These are phyloP conservation scores for Apodemia zela DNA, from an alignment of 2,888 invertebrate species.

Conservation along the genomic window DNA sequence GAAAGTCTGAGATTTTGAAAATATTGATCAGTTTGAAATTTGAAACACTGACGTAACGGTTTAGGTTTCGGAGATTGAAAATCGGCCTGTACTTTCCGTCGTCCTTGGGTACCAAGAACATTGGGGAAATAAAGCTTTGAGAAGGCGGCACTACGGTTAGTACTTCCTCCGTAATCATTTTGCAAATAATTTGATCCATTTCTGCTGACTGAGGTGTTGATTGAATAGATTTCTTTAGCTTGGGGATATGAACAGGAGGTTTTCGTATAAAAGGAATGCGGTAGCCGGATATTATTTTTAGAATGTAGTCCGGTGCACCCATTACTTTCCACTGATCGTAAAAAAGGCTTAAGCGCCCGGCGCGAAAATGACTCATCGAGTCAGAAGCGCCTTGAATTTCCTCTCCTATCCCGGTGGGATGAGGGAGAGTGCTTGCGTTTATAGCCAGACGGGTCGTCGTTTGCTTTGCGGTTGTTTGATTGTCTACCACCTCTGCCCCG, in stretches of 20 bases:
- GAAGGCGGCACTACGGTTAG: background rate
- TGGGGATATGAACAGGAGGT: background rate
- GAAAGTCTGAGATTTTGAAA: background rate
- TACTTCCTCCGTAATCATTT: background rate
- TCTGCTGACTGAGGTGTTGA: background rate
- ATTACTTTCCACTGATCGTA: background rate
- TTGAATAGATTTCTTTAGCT: background rate
- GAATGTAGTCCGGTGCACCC: background rate
- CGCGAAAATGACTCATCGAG: background rate
- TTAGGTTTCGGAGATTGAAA: too few relatives aligned
- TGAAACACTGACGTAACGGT: background rate
- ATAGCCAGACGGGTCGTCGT: background rate
- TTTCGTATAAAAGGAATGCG: background rate
- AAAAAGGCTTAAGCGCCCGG: background rate
- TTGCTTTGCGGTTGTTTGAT: background rate
- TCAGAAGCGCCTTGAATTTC: background rate
- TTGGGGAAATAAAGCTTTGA: background rate
- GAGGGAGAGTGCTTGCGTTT: constrained; percentile 3
- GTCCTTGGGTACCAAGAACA: background rate
- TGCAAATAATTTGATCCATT: background rate
- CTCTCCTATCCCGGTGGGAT: constrained; percentile 5
- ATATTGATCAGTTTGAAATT: background rate
- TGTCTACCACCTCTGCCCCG: background rate
- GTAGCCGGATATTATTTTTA: constrained; percentile 1
- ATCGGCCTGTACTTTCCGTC: background rate